Evolutionary conservation across 2,797 vertebrate genomes (phyloP), one percentile per base, ranked within the genome.

Genomic region (Siniperca scherzeri): DNA sequence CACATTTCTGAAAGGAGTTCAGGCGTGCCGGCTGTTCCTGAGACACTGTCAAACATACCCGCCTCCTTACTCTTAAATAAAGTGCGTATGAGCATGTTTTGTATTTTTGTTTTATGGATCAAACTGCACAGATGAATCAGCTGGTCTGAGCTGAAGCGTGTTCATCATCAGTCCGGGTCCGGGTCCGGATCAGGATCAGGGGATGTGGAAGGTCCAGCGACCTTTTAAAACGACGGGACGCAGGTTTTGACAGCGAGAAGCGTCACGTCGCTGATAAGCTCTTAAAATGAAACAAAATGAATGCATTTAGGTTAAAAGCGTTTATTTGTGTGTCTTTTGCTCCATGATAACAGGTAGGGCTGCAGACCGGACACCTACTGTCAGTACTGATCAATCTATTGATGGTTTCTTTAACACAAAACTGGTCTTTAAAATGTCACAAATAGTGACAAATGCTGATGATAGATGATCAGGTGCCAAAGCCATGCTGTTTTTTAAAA

Each of bases 1-100:
- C 8, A 0, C 0, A 5, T 77, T 73, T 77, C 0, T 87, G 57
- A 87, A 90, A 61, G 83, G 62, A 65, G 70, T 73, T 85, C 52
- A 5, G 77, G 56, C 42, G 19, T 11, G 10, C 17, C 5, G 40
- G 19, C 33, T 48, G 60, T n/a, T 38, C 16, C 59, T 2, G 21
- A 55, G 38, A 80, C 72, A 68, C 10, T n/a, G 12, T 48, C 6
- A 14, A 66, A 62, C 40, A 19, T 1, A 3, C 22, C 38, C 33
- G 7, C 8, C 14, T 53, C 3, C 0, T 3, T 46, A 5, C 0
- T 36, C 4, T 7, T 0, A 36, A 13, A 64, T 8, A 13, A 25
- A 44, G 4, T 44, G 7, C 6, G 1, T 1, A 0, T 21, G 12
- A 27, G 0, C 22, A 12, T 3, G 16, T 16, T 14, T 57, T 19